Base-by-base conservation (phyloP, 92 coral and sea anemone genomes). In the Zoanthus gigantus region DNA sequence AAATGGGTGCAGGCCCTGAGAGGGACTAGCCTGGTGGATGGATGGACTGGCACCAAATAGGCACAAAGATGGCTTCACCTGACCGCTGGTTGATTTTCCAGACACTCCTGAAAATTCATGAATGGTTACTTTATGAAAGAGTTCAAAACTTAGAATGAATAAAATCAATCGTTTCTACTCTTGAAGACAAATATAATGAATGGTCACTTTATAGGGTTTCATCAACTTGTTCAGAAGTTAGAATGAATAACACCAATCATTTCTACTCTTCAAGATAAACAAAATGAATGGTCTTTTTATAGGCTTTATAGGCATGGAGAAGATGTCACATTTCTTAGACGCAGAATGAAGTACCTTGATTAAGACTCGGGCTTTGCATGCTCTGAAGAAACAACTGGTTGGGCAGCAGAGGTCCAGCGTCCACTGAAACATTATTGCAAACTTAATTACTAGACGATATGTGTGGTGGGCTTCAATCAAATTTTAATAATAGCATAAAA, bases 351-450 rank as follows among this genome's bases (percentile, higher is more conserved):
- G 6, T 57, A 95, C 98, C 98, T 95, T 87, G 85, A 69, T 88
- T 95, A 63, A 95, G 89, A 79, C 84, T 93, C 71, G 96, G 96
- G 58, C 90, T 92, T 85, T 95, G 95, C 95, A 95, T 93, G 72
- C 92, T 95, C 44, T 91, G 94, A 29, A 93, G 92, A 58, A 93
- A 91, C 71, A 90, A 76, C 85, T 94, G 93, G 88, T 90, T 91
- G 54, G 98, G 98, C n/a, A 92, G 86, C n/a, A 95, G 83, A 18
- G 98, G 98, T 6, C 96, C 95, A 9, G 96, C 93, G 58, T 92
- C 93, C 45, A 78, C 94, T 88, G 71, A 30, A 82, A 88, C 12
- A 77, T 28, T 6, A 57, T 23, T 63, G 28, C 48, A 54, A n/a
- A 46, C 42, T 32, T 58, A 6, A 14, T 45, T n/a, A 45, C 15